Conservation (phyloP, 2,113 vertebrate species). For the Bettongia penicillata region DNA sequence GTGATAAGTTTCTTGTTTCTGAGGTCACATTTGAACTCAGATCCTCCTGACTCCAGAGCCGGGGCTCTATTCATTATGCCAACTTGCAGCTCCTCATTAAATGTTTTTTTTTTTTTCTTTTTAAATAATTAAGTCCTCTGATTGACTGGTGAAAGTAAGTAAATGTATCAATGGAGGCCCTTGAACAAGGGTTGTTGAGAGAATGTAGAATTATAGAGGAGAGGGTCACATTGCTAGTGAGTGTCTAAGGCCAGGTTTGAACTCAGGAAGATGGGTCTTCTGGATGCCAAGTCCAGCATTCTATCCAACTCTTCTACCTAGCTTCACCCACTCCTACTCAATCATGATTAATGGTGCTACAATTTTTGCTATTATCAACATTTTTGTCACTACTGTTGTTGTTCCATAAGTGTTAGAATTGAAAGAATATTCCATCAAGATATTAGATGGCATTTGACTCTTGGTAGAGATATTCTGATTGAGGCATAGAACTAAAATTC, state of each 20-base stretch:
- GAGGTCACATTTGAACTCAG: too few species aligned
- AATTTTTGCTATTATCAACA: not conserved
- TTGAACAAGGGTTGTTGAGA: not conserved
- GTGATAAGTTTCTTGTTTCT: too few species aligned
- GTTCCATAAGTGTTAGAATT: not conserved
- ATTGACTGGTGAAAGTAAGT: not conserved
- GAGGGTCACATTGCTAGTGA: too few species aligned
- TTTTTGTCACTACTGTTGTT: not conserved
- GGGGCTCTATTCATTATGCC: too few species aligned
- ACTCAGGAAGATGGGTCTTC: not conserved
- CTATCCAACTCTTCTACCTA: not conserved
- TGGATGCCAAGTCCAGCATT: too few species aligned
- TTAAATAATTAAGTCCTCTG: not conserved
- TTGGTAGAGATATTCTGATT: not conserved
- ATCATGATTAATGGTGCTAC: not conserved
- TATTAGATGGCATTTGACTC: not conserved
- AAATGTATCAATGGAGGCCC: not conserved
- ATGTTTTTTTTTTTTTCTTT: not conserved
- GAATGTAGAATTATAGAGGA: not conserved
- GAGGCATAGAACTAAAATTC: not conserved
- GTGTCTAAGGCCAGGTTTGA: too few species aligned
- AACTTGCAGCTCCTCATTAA: not conserved
- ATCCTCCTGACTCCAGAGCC: too few species aligned
- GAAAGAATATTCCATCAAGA: not conserved
- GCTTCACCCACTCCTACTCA: not conserved